A percentile compares a stretch with the other conserved stretches of the same genome.
Evolutionary conservation across 2,888 invertebrate genomes (phyloP).

Genomic region (Drepanosiphum platanoidis): DNA sequence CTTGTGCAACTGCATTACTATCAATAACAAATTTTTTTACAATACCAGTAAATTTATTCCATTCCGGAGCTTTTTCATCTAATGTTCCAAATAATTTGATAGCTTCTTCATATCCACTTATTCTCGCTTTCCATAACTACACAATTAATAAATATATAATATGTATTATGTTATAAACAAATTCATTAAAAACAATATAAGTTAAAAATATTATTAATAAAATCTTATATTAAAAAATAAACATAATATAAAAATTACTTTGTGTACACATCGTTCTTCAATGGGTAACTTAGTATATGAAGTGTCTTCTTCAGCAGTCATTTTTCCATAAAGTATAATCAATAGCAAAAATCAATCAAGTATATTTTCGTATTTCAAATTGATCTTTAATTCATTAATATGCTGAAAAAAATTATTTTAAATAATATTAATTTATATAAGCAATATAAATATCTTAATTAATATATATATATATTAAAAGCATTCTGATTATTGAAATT

Average conservation of each 20-base stretch:
- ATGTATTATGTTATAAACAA: too few relatives aligned
- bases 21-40: slow-evolving; percentile 95
- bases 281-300: slow-evolving; percentile 87
- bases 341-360: neutral
- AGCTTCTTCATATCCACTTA: slow-evolving; percentile 94
- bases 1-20: slow-evolving; percentile 94
- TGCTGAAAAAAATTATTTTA: slow-evolving; percentile 25
- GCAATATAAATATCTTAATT: too few relatives aligned
- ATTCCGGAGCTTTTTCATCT: slow-evolving; percentile 94
- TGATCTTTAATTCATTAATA: slow-evolving; percentile 19
- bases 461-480: too few relatives aligned
- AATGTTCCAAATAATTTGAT: slow-evolving; percentile 86
- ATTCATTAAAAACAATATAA: neutral
- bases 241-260: slow-evolving; percentile 69
- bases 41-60: slow-evolving; percentile 88
- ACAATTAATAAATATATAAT: slow-evolving; percentile 63
- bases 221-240: too few relatives aligned
- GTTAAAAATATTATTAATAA: neutral
- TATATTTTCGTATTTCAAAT: neutral
- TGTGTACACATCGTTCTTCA: slow-evolving; percentile 92
- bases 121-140: slow-evolving; percentile 91
- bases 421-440: neutral
- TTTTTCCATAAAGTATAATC: slow-evolving; percentile 40
- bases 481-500: too few relatives aligned
- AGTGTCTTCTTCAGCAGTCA: slow-evolving; percentile 77